These are phyloP conservation scores for Zaprionus africanus DNA, from an alignment of 1,140 invertebrate genomes.

Conservation along the genomic window DNA sequence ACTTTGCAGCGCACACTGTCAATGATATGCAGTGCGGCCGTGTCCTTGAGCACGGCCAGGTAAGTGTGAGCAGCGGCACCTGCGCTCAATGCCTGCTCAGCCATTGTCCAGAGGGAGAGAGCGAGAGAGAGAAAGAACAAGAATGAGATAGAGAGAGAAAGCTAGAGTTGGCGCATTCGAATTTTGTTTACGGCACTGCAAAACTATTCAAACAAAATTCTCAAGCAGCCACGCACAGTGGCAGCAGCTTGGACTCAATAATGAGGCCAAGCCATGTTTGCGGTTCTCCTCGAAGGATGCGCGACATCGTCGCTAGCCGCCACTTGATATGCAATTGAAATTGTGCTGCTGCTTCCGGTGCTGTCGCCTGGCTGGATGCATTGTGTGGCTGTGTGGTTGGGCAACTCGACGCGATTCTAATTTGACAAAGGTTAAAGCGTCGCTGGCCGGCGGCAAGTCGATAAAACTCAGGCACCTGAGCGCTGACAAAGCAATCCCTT, in stretches of 20 bases:
- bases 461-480: slow-evolving; percentile 46
- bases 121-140: not conserved
- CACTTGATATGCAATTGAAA: slow-evolving; percentile 61
- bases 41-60: slow-evolving; percentile 58
- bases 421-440: slow-evolving; percentile 29
- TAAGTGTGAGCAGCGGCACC: slow-evolving; percentile 68
- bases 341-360: slow-evolving; percentile 21
- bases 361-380: slow-evolving; percentile 44
- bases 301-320: slow-evolving; percentile 2
- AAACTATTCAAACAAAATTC: slow-evolving; percentile 66
- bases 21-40: slow-evolving; percentile 31
- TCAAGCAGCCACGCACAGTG: slow-evolving; percentile 47
- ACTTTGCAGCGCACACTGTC: slow-evolving; percentile 32
- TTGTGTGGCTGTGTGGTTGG: slow-evolving; percentile 28
- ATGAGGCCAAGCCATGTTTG: slow-evolving; percentile 44
- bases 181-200: slow-evolving; percentile 54
- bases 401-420: slow-evolving; percentile 18
- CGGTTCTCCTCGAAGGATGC: slow-evolving; percentile 26
- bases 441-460: slow-evolving; percentile 30
- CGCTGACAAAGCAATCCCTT: slow-evolving; percentile 18
- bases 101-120: slow-evolving; percentile 50
- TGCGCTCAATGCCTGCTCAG: slow-evolving; percentile 67
- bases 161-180: slow-evolving; percentile 45
- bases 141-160: not conserved
- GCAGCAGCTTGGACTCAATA: slow-evolving; percentile 47